These are phyloP conservation scores for Carcharodon carcharias DNA, from an alignment of 2,797 vertebrate genomes.

Conservation along the genomic window DNA sequence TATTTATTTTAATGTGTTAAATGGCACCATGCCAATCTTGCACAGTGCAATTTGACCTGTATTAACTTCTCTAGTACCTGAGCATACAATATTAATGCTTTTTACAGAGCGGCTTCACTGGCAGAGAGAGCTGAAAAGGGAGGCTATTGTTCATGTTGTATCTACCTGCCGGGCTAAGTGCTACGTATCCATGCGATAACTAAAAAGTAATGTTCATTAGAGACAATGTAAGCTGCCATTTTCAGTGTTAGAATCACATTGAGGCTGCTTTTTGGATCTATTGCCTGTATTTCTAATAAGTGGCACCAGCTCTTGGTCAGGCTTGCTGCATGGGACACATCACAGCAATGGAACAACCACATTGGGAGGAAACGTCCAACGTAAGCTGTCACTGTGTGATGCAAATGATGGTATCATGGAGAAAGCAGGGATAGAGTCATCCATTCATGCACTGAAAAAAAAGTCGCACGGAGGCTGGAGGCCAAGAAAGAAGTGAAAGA, in stretches of 20 bases:
- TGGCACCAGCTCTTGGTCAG: neutral
- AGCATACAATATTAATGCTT: conserved; percentile 32
- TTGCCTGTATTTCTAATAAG: neutral
- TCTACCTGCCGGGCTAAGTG: conserved; percentile 14
- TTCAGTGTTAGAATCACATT: neutral
- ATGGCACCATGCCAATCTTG: neutral
- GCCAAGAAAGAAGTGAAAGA: neutral
- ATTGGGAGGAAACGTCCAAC: neutral
- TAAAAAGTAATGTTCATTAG: neutral
- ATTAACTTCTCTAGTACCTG: conserved; percentile 25
- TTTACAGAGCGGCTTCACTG: neutral
- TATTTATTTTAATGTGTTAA: conserved; percentile 21
- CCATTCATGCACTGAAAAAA: neutral
- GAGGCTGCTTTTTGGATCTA: neutral
- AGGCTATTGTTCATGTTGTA: conserved; percentile 11
- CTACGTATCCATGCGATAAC: neutral
- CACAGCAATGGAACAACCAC: neutral
- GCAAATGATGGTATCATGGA: neutral
- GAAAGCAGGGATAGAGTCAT: neutral
- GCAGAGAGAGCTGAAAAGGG: conserved; percentile 7
- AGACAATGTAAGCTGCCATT: neutral
- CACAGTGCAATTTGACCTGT: conserved; percentile 32
- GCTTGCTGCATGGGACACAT: neutral
- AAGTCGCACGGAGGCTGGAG: neutral
- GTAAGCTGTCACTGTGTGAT: neutral